phyloP scores from a whole-genome alignment of 2,113 vertebrate genomes.

The Anseranas semipalmata region DNA sequence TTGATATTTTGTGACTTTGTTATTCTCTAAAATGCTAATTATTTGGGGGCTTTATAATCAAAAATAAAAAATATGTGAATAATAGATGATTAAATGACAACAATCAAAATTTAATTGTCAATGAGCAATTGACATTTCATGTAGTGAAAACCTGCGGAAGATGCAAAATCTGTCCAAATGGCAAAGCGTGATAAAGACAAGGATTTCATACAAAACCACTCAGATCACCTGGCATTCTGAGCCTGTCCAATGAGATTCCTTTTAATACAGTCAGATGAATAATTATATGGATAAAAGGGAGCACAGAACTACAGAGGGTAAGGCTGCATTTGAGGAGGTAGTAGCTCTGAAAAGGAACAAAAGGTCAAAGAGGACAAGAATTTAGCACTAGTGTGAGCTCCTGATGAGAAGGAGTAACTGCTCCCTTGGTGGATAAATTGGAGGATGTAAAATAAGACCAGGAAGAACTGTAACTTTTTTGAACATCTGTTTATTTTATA shows the following conservation, averaged over 20 bases:
- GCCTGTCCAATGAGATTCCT: background rate
- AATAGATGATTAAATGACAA: background rate
- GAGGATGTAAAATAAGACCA: background rate
- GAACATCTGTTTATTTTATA: background rate
- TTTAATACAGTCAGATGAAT: background rate
- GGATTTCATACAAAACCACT: background rate
- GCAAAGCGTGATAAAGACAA: background rate
- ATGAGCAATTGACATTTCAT: background rate
- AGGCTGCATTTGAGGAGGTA: background rate
- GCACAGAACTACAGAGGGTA: background rate
- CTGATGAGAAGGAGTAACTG: background rate
- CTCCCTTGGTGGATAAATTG: background rate
- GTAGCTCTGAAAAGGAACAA: background rate
- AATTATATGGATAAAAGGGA: background rate
- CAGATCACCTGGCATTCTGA: background rate
- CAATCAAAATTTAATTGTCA: background rate
- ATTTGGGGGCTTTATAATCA: background rate
- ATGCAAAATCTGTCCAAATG: background rate
- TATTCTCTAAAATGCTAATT: background rate
- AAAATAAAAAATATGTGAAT: background rate
- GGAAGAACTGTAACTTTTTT: background rate
- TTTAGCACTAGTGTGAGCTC: background rate
- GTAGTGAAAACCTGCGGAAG: background rate
- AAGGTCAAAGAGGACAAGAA: background rate
- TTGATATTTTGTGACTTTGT: background rate